A percentile compares a stretch with the other conserved stretches of the same genome.
Evolutionary conservation across 1,140 invertebrate genomes (phyloP).

Genomic region (Liolophura sinensis): DNA sequence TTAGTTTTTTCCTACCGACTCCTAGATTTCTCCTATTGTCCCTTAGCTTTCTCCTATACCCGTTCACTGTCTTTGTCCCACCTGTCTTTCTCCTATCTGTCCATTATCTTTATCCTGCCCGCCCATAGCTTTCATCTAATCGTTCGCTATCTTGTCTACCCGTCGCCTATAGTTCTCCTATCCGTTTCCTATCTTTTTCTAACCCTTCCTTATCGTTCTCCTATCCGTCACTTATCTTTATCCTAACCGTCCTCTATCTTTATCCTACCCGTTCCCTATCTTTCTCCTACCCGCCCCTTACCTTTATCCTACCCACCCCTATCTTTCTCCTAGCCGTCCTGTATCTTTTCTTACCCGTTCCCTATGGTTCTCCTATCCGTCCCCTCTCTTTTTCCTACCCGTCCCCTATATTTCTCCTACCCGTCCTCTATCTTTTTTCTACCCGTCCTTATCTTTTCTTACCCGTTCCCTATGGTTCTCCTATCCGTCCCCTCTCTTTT

Average conservation of each 20-base stretch:
- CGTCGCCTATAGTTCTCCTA: slow-evolving; percentile 4
- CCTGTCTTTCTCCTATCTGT: no score
- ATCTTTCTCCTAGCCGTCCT: background rate
- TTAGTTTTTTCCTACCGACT: no score
- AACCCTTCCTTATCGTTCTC: background rate
- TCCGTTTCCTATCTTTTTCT: slow-evolving; percentile 4
- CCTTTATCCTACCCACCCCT: background rate
- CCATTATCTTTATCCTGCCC: no score
- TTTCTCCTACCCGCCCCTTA: background rate
- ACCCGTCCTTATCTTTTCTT: background rate
- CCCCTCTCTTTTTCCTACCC: background rate
- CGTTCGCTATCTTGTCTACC: no score
- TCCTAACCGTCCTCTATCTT: background rate
- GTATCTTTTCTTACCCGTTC: background rate
- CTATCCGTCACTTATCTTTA: background rate
- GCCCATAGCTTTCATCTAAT: no score
- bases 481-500: slow-evolving; percentile 4
- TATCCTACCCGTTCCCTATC: background rate
- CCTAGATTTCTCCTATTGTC: no score
- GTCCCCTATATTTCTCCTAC: background rate
- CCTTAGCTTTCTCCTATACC: no score
- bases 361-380: background rate
- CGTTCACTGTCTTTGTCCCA: no score
- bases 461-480: slow-evolving; percentile 1
- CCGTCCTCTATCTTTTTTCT: slow-evolving; percentile 1